Base-by-base conservation (phyloP, 2,113 vertebrate genomes). In the Dasypus novemcinctus region DNA sequence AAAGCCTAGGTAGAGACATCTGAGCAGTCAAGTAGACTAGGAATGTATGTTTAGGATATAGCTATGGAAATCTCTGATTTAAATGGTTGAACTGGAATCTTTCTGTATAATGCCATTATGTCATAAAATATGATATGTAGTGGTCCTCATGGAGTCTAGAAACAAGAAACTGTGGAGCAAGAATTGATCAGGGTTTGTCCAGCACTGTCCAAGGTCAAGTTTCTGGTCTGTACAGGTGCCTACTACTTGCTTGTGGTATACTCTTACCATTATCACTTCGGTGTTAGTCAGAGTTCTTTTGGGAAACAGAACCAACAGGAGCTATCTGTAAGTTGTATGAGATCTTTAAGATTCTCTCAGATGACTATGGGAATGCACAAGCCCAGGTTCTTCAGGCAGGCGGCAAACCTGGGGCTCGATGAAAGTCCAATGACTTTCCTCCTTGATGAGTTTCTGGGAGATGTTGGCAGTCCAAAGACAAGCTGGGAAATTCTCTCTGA, bases 151-250 rank as follows among this genome's bases (percentile, higher is more conserved):
- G 27, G 29, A 64, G 54, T 90, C 15, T 57, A 25, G 29, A 63
- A 69, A 81, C 71, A 82, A 76, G 59, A 43, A 72, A 36, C 12
- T 7, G 25, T 3, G 23, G 20, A 52, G 41, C 29, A 18, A 68
- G 21, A n/a, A 49, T 33, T n/a, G 46, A 8, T 54, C 31, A 57
- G 20, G 23, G 15, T 90, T 61, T 57, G 10, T 27, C 20, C 31
- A 41, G 36, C n/a, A 31, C 6, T 1, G 36, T 20, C 18, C 0
- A 0, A 54, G 5, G 8, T 36, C 59, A 49, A 61, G 43, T 6
- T 57, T 38, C 41, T 13, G n/a, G 4, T 6, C 27, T 89, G 14
- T 13, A 41, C 21, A 2, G 27, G 31, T 46, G 20, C 29, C 21
- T 33, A 18, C 38, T 41, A 29, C 10, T 54, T 54, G n/a, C 14